Evolutionary conservation across 2,113 vertebrate genomes (phyloP).

Genomic region (Sakesphorus luctuosus): DNA sequence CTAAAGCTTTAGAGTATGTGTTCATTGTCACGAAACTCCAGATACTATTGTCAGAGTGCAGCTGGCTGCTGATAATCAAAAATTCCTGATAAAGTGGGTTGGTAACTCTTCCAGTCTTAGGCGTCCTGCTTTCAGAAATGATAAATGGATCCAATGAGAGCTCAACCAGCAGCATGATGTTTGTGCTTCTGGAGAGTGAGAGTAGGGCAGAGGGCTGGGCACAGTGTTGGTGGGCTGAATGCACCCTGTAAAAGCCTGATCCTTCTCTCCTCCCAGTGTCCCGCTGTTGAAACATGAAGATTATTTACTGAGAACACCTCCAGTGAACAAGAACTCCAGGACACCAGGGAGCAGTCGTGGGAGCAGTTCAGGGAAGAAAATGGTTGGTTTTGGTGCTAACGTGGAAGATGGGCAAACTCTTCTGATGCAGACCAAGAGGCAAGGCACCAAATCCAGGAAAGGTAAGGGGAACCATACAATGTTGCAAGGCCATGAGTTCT

Average conservation of each 20-base stretch:
- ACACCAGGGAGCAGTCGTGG: background rate
- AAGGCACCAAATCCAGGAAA: constrained; percentile 26
- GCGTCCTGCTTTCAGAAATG: background rate
- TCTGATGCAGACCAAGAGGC: constrained; percentile 31
- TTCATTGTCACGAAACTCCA: background rate
- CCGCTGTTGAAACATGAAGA: constrained; percentile 5
- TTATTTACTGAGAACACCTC: background rate
- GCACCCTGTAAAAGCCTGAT: background rate
- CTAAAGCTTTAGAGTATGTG: background rate
- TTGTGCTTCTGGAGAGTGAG: background rate
- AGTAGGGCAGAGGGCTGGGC: background rate
- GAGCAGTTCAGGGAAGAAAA: constrained; percentile 47
- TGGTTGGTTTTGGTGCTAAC: constrained; percentile 27
- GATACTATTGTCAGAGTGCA: background rate
- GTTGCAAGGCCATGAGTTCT: background rate
- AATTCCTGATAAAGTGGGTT: background rate
- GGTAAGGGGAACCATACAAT: constrained; percentile 46
- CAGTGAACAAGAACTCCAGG: constrained; percentile 27
- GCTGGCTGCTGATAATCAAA: background rate
- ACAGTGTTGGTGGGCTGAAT: background rate
- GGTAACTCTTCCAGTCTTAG: background rate
- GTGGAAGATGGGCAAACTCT: background rate
- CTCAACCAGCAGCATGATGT: background rate
- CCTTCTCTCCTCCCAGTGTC: constrained; percentile 59
- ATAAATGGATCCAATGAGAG: background rate